A percentile compares a stretch with the other conserved stretches of the same genome.
Evolutionary conservation across 2,113 vertebrate species (phyloP).

Genomic region (Hippocampus guttulatus): DNA sequence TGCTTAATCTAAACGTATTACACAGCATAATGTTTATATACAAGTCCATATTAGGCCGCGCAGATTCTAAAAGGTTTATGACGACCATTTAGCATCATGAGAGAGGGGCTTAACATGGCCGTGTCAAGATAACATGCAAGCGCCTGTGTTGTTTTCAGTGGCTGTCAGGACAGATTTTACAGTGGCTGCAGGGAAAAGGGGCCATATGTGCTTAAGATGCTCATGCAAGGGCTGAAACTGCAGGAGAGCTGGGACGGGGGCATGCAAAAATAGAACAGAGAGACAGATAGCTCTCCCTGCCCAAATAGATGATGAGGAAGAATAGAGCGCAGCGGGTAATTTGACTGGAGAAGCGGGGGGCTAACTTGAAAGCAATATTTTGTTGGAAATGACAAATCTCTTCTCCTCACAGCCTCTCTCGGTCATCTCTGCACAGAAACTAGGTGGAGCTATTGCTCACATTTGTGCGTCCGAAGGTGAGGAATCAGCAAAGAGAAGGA

Average conservation of each 20-base stretch:
- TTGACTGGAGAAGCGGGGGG: slow-evolving; percentile 59
- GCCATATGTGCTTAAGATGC: slow-evolving; percentile 67
- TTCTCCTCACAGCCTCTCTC: slow-evolving; percentile 40
- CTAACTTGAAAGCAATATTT: slow-evolving; percentile 53
- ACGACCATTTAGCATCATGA: slow-evolving; percentile 74
- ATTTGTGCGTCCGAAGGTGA: slow-evolving; percentile 38
- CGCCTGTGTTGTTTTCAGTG: slow-evolving; percentile 76
- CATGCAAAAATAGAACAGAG: slow-evolving; percentile 69
- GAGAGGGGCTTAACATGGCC: slow-evolving; percentile 75
- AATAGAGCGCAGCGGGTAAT: slow-evolving; percentile 60
- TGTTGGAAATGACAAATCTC: slow-evolving; percentile 50
- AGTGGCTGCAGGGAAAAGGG: slow-evolving; percentile 61
- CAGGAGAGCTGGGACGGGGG: slow-evolving; percentile 51
- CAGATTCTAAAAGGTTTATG: slow-evolving; percentile 76
- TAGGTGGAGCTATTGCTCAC: slow-evolving; percentile 67
- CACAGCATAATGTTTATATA: slow-evolving; percentile 67
- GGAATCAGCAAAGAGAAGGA: slow-evolving; percentile 32
- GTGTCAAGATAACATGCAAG: slow-evolving; percentile 80
- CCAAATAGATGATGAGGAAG: slow-evolving; percentile 63
- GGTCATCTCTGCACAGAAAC: slow-evolving; percentile 48
- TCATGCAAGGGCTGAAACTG: slow-evolving; percentile 63
- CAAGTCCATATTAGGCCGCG: slow-evolving; percentile 70
- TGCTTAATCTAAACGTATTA: slow-evolving; percentile 67
- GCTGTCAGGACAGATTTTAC: slow-evolving; percentile 80
- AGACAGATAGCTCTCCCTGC: slow-evolving; percentile 54